phyloP scores from a whole-genome alignment of 1,140 invertebrate species.

The Teleogryllus occipitalis region DNA sequence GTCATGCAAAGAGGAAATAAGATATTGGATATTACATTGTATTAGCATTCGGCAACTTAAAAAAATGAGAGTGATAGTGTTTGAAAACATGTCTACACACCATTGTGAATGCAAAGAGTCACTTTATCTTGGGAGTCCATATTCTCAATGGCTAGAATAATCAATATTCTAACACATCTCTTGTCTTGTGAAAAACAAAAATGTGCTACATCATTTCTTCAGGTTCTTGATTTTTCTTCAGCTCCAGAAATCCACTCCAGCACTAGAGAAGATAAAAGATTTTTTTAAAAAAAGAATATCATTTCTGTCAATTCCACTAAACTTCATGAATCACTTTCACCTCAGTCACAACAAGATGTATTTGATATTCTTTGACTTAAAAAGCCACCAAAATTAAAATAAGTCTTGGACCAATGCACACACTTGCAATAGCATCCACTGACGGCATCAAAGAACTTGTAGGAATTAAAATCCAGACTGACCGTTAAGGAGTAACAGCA shows the following conservation, averaged over 20 bases:
- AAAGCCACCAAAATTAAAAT: background rate
- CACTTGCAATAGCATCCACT: background rate
- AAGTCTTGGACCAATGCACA: background rate
- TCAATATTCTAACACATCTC: background rate
- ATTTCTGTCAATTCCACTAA: background rate
- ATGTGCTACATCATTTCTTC: background rate
- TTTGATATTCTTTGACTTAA: background rate
- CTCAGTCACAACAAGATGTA: background rate
- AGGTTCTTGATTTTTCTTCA: background rate
- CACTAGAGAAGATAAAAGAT: conserved; percentile 5
- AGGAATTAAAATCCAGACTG: background rate
- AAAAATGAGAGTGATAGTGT: background rate
- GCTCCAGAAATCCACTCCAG: background rate
- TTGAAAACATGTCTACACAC: conserved; percentile 4
- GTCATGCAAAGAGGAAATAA: background rate
- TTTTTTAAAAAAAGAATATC: background rate
- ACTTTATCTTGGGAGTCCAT: background rate
- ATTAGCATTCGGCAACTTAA: background rate
- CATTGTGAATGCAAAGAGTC: conserved; percentile 4
- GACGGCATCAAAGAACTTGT: background rate
- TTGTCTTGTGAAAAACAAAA: background rate
- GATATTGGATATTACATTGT: background rate
- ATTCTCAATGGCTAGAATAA: background rate
- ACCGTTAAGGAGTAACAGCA: background rate
- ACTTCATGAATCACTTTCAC: background rate